phyloP scores from a whole-genome alignment of 2,113 vertebrate species.

The Corydoras maculifer region DNA sequence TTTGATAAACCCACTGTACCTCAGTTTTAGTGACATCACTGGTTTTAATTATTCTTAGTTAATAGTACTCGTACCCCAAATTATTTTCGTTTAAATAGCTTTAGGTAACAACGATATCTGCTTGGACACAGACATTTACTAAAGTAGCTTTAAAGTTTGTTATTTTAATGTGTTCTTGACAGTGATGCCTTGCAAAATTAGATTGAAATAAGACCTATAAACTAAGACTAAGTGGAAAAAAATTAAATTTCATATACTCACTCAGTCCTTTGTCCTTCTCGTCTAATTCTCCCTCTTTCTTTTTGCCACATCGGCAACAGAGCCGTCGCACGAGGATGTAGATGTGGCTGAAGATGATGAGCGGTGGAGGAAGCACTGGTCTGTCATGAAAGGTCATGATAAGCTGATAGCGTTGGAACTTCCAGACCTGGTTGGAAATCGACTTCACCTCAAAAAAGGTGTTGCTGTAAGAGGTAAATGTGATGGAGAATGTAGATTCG shows the following conservation, averaged over 20 bases:
- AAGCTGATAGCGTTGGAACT: constrained; percentile 95
- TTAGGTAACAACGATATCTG: too few relatives aligned
- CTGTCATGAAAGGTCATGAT: constrained; percentile 98
- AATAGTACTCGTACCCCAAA: too few relatives aligned
- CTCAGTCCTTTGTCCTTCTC: constrained; percentile 90
- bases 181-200: too few relatives aligned
- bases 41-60: too few relatives aligned
- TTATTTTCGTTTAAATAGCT: too few relatives aligned
- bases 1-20: too few relatives aligned
- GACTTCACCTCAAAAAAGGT: constrained; percentile 98
- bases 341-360: constrained; percentile 92
- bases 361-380: constrained; percentile 89
- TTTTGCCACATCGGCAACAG: constrained; percentile 72
- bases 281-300: constrained; percentile 78
- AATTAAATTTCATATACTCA: constrained; percentile 51
- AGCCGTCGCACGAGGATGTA: constrained; percentile 79
- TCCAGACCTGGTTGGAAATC: constrained; percentile 99
- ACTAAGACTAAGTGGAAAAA: too few relatives aligned
- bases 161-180: too few relatives aligned
- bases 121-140: too few relatives aligned
- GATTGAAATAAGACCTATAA: too few relatives aligned
- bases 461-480: constrained; percentile 66
- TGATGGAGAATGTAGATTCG: not conserved
- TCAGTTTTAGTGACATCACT: too few relatives aligned
- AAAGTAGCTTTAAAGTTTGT: too few relatives aligned